Conservation (phyloP, 2,113 vertebrate species). For the Tenebrosternarchus preto region DNA sequence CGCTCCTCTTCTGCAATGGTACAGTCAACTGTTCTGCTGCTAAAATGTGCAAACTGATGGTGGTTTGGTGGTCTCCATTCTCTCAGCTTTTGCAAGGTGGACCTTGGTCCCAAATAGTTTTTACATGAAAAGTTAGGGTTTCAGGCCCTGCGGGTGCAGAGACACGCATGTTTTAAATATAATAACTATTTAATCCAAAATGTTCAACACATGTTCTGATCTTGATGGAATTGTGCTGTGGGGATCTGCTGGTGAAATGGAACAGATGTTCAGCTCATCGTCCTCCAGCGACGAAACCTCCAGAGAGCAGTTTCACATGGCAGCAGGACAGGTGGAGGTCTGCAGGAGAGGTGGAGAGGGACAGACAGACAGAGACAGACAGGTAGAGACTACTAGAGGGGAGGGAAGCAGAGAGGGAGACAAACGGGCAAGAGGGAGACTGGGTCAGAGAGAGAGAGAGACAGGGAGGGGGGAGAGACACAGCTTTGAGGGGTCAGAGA, state of each 20-base stretch:
- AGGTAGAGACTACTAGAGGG: background rate
- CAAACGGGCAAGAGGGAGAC: no score
- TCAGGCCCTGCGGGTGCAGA: background rate
- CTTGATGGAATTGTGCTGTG: background rate
- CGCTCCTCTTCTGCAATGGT: conserved; percentile 98
- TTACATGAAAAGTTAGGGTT: background rate
- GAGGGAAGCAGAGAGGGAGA: background rate
- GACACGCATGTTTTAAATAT: conserved; percentile 27
- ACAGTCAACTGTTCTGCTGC: conserved; percentile 59
- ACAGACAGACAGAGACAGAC: background rate
- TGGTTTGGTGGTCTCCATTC: background rate
- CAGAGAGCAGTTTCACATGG: background rate
- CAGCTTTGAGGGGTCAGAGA: background rate
- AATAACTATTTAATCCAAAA: background rate
- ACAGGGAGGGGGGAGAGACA: conserved; percentile 56
- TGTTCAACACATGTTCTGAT: conserved; percentile 5
- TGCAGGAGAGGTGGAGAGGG: background rate
- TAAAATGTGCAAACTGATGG: background rate
- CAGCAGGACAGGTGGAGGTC: background rate
- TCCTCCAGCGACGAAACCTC: background rate
- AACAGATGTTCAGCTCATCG: conserved; percentile 18
- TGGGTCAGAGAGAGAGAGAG: conserved; percentile 48
- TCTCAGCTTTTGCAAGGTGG: background rate
- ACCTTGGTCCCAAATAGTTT: background rate
- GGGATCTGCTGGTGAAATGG: conserved; percentile 15